phyloP scores from a whole-genome alignment of 2,888 invertebrate genomes.

The Tinea pellionella region DNA sequence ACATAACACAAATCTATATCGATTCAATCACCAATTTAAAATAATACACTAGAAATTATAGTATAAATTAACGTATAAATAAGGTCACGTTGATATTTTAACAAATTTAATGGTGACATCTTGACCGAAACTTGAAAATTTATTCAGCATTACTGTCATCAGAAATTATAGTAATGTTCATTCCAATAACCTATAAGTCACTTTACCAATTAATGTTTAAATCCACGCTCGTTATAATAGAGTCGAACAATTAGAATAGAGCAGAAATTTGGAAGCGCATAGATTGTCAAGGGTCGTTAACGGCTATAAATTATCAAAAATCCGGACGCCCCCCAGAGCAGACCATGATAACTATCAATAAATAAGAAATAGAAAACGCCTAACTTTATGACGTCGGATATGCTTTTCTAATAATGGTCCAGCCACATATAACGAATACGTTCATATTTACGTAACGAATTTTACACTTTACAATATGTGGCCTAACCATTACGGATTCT shows the following conservation, averaged over 20 bases:
- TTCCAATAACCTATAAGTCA: not conserved
- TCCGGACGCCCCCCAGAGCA: not conserved
- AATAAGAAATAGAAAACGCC: slow-evolving; percentile 3
- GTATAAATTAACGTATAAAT: not conserved
- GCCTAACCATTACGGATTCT: not conserved
- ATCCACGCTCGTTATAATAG: not conserved
- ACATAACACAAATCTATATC: not conserved
- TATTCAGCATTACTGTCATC: not conserved
- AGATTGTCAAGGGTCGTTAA: not conserved
- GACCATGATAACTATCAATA: not conserved
- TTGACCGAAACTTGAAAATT: not conserved
- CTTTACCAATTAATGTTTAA: not conserved
- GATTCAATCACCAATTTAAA: not conserved
- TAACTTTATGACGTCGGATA: not conserved
- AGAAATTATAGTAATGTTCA: not conserved
- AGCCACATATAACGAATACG: too few species aligned
- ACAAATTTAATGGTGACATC: not conserved
- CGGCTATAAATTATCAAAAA: not conserved
- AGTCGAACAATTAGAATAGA: not conserved
- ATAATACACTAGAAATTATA: not conserved
- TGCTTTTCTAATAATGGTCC: not conserved
- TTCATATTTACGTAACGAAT: too few species aligned
- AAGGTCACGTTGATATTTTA: not conserved
- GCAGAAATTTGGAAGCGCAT: not conserved
- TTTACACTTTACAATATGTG: too few species aligned